Percentiles rank a stretch among this genome's conserved stretches.
phyloP scores from a whole-genome alignment of 2,113 vertebrate genomes.

The Lepus americanus region DNA sequence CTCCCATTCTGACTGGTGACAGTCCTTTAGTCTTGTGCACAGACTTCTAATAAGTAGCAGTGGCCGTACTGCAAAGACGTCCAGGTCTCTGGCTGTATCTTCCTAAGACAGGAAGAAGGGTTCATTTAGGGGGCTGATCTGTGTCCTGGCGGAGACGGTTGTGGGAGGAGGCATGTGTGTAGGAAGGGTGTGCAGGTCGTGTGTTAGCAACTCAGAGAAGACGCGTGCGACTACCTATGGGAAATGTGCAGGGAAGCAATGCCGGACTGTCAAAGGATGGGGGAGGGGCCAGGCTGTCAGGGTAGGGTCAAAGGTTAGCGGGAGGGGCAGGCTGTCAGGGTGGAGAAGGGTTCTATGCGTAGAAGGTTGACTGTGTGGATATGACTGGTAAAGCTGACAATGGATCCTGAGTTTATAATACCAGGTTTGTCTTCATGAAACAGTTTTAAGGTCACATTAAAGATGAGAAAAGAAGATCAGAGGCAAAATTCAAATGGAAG shows the following conservation, averaged over 20 bases:
- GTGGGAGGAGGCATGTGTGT: background rate
- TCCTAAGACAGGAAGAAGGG: background rate
- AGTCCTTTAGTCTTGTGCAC: background rate
- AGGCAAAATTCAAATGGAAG: conserved; percentile 32
- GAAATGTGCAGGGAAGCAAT: no score
- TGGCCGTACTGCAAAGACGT: background rate
- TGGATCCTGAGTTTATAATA: background rate
- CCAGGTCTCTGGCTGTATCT: background rate
- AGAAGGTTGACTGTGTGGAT: background rate
- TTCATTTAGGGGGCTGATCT: accelerated
- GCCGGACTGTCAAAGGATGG: background rate
- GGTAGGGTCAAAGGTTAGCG: background rate
- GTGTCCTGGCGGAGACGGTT: no score
- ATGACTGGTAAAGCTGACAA: background rate
- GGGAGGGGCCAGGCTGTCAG: background rate
- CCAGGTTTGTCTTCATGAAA: background rate
- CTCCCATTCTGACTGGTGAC: background rate
- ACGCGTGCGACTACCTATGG: background rate
- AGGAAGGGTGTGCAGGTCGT: background rate
- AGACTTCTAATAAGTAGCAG: background rate
- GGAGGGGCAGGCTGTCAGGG: background rate
- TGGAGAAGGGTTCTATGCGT: background rate
- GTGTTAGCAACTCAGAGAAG: background rate
- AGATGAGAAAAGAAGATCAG: background rate
- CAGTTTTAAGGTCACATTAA: background rate